Evolutionary conservation across 2,888 invertebrate genomes (phyloP).

Genomic region (Sarcophaga subvicina): DNA sequence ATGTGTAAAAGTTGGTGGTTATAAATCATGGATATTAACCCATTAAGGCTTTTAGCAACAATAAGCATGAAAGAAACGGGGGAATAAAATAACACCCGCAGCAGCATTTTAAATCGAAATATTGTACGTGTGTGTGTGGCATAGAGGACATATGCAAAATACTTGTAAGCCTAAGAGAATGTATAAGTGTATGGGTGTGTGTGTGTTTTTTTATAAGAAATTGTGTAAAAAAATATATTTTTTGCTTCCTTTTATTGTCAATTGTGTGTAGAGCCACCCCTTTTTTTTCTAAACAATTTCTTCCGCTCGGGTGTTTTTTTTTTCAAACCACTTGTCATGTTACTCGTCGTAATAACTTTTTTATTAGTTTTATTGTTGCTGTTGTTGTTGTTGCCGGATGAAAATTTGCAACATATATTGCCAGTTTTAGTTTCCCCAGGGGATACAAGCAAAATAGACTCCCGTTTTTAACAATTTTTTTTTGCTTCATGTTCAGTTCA

Average conservation of each 20-base stretch:
- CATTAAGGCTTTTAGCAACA: constrained; percentile 54
- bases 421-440: constrained; percentile 51
- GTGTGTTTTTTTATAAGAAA: background rate
- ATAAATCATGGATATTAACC: constrained; percentile 68
- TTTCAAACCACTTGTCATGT: constrained; percentile 21
- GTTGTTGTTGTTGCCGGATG: background rate
- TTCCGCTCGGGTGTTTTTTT: background rate
- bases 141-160: constrained; percentile 59
- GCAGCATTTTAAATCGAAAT: constrained; percentile 32
- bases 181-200: background rate
- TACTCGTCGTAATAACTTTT: constrained; percentile 63
- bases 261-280: constrained; percentile 30
- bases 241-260: constrained; percentile 44
- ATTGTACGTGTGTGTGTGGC: background rate
- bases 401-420: constrained; percentile 68
- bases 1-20: background rate
- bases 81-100: constrained; percentile 48
- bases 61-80: constrained; percentile 20
- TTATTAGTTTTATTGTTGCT: constrained; percentile 55
- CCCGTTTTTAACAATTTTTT: constrained; percentile 8
- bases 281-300: constrained; percentile 7
- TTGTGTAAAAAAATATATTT: constrained; percentile 18
- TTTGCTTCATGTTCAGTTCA: constrained; percentile 39
- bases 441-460: constrained; percentile 21
- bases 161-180: background rate